Evolutionary conservation across 2,113 vertebrate species (phyloP).

Genomic region (Edolisoma coerulescens): DNA sequence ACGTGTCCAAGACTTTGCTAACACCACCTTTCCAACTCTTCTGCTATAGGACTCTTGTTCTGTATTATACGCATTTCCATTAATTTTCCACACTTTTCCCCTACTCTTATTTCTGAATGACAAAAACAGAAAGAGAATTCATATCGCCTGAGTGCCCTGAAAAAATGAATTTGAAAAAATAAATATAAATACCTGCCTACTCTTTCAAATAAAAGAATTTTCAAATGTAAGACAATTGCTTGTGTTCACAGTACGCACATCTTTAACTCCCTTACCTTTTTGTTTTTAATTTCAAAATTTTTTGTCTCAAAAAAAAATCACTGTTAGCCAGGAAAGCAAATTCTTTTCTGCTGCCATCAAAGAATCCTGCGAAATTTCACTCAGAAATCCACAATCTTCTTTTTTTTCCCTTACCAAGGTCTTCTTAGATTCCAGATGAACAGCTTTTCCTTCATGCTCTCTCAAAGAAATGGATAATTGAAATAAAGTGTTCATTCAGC

Average conservation of each 20-base stretch:
- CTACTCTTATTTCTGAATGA: background rate
- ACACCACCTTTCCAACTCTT: background rate
- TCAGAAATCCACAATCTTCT: background rate
- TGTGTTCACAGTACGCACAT: background rate
- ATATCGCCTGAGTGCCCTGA: no score
- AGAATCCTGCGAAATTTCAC: background rate
- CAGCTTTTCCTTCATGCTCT: background rate
- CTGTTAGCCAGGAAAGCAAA: background rate
- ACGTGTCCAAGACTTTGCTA: background rate
- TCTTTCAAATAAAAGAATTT: background rate
- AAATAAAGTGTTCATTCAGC: background rate
- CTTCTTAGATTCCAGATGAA: background rate
- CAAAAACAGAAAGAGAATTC: background rate
- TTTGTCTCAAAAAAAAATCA: background rate
- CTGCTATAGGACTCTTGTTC: background rate
- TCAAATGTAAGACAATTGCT: background rate
- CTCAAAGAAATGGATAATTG: background rate
- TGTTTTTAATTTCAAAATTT: background rate
- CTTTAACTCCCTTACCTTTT: background rate
- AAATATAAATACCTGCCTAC: background rate
- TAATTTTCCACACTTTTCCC: background rate
- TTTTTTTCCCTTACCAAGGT: background rate
- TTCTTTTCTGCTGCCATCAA: background rate
- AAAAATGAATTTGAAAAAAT: background rate
- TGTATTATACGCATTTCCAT: background rate